phyloP scores from a whole-genome alignment of 2,113 vertebrate genomes.

The Gavia stellata region DNA sequence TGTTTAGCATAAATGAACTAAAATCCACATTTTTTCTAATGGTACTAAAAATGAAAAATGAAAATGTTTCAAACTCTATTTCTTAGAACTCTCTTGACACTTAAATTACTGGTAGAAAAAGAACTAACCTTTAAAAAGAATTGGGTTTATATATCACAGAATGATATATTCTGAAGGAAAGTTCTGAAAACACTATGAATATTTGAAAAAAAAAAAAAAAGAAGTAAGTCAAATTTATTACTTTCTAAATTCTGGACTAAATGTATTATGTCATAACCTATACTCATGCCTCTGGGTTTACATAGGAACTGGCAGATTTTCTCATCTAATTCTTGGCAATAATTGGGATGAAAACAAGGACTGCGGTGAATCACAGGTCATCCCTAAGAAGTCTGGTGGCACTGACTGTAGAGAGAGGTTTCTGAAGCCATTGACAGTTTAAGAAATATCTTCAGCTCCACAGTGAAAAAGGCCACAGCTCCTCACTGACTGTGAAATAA shows the following conservation, averaged over 20 bases:
- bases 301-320: neutral
- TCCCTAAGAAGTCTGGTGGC: neutral
- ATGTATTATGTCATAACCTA: neutral
- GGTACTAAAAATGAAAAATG: neutral
- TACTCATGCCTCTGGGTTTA: neutral
- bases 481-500: neutral
- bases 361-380: neutral
- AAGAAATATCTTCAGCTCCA: neutral
- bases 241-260: neutral
- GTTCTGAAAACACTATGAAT: neutral
- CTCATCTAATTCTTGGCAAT: neutral
- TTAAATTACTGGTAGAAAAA: neutral
- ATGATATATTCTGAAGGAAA: neutral
- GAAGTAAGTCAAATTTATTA: neutral
- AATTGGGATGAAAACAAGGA: neutral
- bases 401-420: neutral
- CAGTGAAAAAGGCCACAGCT: neutral
- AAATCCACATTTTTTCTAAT: neutral
- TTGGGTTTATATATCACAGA: accelerated
- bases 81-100: neutral
- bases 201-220: neutral
- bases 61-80: neutral
- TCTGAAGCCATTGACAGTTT: neutral
- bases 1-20: neutral
- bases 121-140: neutral